Conservation (phyloP, 2,113 vertebrate genomes). For the Ameiurus melas region DNA sequence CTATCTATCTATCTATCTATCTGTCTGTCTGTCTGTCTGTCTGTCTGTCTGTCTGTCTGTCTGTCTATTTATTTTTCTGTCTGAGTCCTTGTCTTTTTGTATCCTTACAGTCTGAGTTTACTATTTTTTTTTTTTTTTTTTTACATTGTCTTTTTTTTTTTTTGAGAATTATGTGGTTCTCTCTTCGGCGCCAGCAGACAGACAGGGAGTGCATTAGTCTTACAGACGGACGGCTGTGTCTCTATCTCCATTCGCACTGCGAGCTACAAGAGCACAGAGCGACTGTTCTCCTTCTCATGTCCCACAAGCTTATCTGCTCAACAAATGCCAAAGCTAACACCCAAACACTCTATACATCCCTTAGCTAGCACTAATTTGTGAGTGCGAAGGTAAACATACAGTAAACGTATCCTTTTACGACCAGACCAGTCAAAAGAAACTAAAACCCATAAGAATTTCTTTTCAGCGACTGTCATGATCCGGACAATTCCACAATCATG, state of each 20-base stretch:
- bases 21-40: too few relatives aligned
- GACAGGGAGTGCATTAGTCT: constrained; percentile 20
- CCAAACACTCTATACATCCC: not conserved
- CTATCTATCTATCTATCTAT: not conserved
- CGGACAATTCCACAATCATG: not conserved
- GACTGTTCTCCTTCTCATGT: not conserved
- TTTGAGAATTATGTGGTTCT: not conserved
- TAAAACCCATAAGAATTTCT: not conserved
- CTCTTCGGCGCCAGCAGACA: not conserved
- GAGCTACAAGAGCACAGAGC: not conserved
- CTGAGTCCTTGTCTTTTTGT: not conserved
- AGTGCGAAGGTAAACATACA: not conserved
- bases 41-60: too few relatives aligned
- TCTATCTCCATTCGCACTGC: constrained; percentile 6
- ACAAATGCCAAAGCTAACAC: not conserved
- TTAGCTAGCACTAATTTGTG: not conserved
- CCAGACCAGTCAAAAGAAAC: not conserved
- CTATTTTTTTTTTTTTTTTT: too few relatives aligned
- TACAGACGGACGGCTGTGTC: constrained; percentile 1
- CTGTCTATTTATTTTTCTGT: too few relatives aligned
- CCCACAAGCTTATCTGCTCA: not conserved
- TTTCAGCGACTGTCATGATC: not conserved
- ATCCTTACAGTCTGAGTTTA: not conserved
- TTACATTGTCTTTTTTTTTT: too few relatives aligned
- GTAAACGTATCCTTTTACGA: not conserved